Evolutionary conservation across 2,888 invertebrate species (phyloP).

Genomic region (Cephus sareptanus): DNA sequence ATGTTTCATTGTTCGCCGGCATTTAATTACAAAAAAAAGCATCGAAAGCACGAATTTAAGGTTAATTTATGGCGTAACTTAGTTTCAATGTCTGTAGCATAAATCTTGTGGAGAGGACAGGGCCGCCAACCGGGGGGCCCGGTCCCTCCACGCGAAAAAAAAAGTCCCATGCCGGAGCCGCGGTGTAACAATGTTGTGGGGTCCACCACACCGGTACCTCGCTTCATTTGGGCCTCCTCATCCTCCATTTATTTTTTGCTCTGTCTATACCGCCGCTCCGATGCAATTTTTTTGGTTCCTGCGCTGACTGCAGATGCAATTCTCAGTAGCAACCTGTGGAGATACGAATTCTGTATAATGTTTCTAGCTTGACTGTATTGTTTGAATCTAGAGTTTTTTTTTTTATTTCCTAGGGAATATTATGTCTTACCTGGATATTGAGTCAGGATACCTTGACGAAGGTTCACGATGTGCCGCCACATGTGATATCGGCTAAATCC

Average conservation of each 20-base stretch:
- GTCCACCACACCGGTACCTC: not conserved
- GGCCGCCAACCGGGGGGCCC: constrained; percentile 8
- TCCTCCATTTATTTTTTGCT: not conserved
- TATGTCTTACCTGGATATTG: not conserved
- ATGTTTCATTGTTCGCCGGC: constrained; percentile 23
- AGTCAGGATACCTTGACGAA: not conserved
- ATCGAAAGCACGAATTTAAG: constrained; percentile 23
- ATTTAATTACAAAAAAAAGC: constrained; percentile 24
- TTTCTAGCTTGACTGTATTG: not conserved
- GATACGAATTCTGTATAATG: not conserved
- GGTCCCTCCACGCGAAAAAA: constrained; percentile 28
- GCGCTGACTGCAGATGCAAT: not conserved
- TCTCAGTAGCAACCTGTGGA: not conserved
- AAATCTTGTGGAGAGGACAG: constrained; percentile 41
- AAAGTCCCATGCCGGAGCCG: constrained; percentile 12
- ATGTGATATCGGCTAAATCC: constrained; percentile 29
- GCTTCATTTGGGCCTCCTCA: constrained; percentile 2
- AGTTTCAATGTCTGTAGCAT: constrained; percentile 45
- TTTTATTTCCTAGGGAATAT: not conserved
- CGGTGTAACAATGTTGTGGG: constrained; percentile 31
- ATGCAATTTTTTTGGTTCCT: constrained; percentile 21
- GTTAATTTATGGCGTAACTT: constrained; percentile 49
- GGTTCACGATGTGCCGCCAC: not conserved
- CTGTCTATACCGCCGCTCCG: not conserved
- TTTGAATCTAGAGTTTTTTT: not conserved